Conservation (phyloP, 2,888 invertebrate genomes). For the Agrenia bidenticulata region DNA sequence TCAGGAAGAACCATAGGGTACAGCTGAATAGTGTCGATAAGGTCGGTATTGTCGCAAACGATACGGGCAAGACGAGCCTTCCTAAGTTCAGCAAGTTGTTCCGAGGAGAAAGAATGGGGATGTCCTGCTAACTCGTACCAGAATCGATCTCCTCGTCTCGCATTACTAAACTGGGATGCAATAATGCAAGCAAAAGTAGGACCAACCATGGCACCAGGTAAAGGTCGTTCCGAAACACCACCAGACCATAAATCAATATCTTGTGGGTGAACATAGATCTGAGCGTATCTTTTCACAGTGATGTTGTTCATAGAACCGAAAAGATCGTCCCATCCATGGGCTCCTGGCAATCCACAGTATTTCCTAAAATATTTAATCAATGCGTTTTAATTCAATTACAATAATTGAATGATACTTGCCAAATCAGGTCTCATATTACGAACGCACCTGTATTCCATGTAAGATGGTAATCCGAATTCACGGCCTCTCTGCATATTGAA, state of each 20-base stretch:
- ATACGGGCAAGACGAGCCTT: conserved; percentile 78
- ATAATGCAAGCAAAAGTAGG: conserved; percentile 93
- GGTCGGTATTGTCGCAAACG: conserved; percentile 89
- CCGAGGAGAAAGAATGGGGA: conserved; percentile 83
- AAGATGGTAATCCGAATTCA: conserved; percentile 87
- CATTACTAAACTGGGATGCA: conserved; percentile 86
- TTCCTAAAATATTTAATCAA: conserved; percentile 65
- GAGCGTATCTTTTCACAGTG: conserved; percentile 76
- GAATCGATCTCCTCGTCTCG: conserved; percentile 86
- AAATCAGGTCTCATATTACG: too few relatives aligned
- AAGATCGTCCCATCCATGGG: conserved; percentile 75
- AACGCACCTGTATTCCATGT: conserved; percentile 76
- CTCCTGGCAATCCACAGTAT: conserved; percentile 81
- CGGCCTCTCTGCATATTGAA: conserved; percentile 92
- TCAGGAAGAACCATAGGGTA: conserved; percentile 91
- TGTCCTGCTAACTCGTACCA: conserved; percentile 92
- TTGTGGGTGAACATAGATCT: conserved; percentile 81
- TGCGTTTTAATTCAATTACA: too few relatives aligned
- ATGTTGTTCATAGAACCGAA: conserved; percentile 86
- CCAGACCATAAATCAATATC: conserved; percentile 95
- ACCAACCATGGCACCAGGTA: conserved; percentile 89
- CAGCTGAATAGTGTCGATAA: conserved; percentile 85
- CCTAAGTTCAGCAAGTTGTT: conserved; percentile 79
- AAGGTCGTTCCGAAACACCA: conserved; percentile 84
- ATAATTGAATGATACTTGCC: too few relatives aligned